Conservation (phyloP, 2,113 vertebrate genomes). For the Lepidothrix coronata region DNA sequence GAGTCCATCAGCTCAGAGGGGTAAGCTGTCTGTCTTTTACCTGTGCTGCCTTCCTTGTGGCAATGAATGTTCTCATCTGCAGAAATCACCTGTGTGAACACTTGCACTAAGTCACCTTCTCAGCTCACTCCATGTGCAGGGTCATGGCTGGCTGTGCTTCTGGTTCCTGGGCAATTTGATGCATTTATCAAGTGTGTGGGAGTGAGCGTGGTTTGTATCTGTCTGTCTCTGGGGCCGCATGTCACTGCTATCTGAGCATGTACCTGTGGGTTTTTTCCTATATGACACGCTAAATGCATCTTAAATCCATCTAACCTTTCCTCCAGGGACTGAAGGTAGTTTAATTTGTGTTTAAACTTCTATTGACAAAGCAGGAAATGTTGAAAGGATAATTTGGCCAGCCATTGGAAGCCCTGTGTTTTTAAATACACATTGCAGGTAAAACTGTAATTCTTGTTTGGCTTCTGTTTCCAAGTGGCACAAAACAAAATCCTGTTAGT, state of each 20-base stretch:
- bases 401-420: not conserved
- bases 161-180: not conserved
- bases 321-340: not conserved
- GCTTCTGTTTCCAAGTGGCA: not conserved
- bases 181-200: not conserved
- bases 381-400: not conserved
- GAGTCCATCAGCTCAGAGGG: constrained; percentile 91
- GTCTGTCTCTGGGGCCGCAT: constrained; percentile 1
- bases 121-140: not conserved
- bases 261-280: not conserved
- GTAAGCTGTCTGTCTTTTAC: constrained; percentile 75
- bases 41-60: not conserved
- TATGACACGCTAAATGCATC: not conserved
- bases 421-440: not conserved
- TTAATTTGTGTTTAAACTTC: not conserved
- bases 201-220: not conserved
- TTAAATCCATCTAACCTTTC: not conserved
- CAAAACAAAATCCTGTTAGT: not conserved
- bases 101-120: not conserved
- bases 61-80: constrained; percentile 4
- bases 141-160: not conserved
- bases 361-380: constrained; percentile 1
- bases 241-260: not conserved
- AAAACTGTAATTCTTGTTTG: not conserved
- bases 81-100: not conserved